Percentiles rank a stretch among this genome's conserved stretches.
phyloP scores from a whole-genome alignment of 2,888 invertebrate species.

The Gryllus longicercus region DNA sequence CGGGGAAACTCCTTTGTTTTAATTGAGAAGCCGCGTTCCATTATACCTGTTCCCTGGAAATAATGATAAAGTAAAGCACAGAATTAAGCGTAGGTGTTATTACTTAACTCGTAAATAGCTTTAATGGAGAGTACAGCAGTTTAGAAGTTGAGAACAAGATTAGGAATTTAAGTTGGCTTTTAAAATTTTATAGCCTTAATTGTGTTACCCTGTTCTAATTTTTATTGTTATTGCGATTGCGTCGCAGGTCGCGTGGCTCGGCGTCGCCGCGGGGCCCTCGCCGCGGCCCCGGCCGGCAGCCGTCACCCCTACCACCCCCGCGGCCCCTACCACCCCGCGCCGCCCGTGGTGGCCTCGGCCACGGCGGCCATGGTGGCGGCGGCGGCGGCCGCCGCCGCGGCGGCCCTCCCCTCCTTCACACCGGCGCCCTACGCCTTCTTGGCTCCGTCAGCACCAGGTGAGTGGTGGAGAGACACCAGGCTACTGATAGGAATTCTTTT shows the following conservation, averaged over 20 bases:
- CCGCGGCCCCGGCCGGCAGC: background rate
- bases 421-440: too few relatives aligned
- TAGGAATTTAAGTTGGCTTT: conserved; percentile 17
- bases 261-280: background rate
- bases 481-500: too few relatives aligned
- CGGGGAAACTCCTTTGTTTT: background rate
- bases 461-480: too few relatives aligned
- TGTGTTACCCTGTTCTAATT: conserved; percentile 2
- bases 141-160: conserved; percentile 17
- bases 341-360: background rate
- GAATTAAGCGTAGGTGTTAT: conserved; percentile 17
- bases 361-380: background rate
- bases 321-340: background rate
- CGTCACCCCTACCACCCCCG: background rate
- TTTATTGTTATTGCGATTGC: conserved; percentile 8
- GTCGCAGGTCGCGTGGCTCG: background rate
- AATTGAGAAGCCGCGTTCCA: conserved; percentile 17
- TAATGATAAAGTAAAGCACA: conserved; percentile 17
- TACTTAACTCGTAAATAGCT: conserved; percentile 6
- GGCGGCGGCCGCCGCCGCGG: background rate
- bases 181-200: conserved; percentile 17
- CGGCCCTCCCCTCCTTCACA: background rate
- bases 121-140: conserved; percentile 11
- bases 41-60: conserved; percentile 17
- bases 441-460: too few relatives aligned